Evolutionary conservation across 1,140 invertebrate genomes (phyloP), one percentile per base, ranked within the genome.

Genomic region (Anadara kagoshimensis): DNA sequence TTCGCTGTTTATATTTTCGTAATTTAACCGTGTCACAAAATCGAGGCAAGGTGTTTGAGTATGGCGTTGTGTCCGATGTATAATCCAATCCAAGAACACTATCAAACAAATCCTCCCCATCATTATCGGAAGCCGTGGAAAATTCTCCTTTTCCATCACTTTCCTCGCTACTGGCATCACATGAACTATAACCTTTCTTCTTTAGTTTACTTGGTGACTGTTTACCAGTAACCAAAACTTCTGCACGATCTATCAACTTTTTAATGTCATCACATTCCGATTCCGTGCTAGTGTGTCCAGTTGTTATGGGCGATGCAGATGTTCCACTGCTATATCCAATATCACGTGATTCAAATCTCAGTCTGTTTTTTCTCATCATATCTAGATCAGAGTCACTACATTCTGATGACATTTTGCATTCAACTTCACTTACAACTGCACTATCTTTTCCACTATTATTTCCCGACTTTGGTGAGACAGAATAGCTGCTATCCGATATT

Each of bases 331-430:
- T 75, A 51, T 75, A 75, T 20, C 73, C 73, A 12, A 75, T 70
- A 49, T 75, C 73, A 22, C 73, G 49, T 45, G 49, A 66, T 8
- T 70, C 73, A 22, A 67, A 69, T 62, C 51, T 70, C 12, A 64
- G 63, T 58, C 54, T 56, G 20, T 56, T 59, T 22, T 44, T 65
- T 69, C 68, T 75, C 16, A 75, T 26, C 73, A 75, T 75, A 51
- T 75, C 73, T 54, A 75, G 62, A 59, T 75, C 73, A 70, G 73
- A 75, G 54, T 75, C 73, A 24, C 73, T 75, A 63, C 68, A 75
- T 65, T 75, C 73, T 67, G 73, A 75, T 47, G 73, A 75, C 73
- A 75, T 75, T 44, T 75, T 75, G 66, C 59, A 65, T n/a, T 75
- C 73, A 54, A 70, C 73, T 51, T 75, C 73, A 67, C 73, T 75